Conservation (phyloP, 2,888 invertebrate species). For the Hymenopus coronatus region DNA sequence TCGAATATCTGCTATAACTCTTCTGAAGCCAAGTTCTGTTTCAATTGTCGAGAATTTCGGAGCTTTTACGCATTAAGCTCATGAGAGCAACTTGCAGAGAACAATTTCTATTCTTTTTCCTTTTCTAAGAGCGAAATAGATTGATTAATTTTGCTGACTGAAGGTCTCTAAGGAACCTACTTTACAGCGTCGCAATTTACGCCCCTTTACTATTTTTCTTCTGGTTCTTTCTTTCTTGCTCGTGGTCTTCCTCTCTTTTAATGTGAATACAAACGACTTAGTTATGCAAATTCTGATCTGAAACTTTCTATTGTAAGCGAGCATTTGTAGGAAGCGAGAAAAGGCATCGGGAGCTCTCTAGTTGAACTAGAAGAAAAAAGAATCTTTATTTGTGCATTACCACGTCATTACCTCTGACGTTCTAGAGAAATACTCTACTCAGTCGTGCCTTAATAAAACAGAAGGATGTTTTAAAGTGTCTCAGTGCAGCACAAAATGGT, state of each 20-base stretch:
- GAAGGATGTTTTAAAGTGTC: neutral
- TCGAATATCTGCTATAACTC: too few relatives aligned
- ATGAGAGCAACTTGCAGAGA: neutral
- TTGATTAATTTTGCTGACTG: neutral
- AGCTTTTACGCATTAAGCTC: neutral
- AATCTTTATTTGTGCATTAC: neutral
- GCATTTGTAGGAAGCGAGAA: neutral
- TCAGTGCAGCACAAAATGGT: neutral
- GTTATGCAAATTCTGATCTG: conserved; percentile 6
- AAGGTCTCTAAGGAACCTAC: neutral
- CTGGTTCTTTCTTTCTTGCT: neutral
- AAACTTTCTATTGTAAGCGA: neutral
- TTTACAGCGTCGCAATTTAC: neutral
- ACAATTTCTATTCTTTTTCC: neutral
- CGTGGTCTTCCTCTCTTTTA: neutral
- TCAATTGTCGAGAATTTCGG: too few relatives aligned
- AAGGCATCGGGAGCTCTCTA: neutral
- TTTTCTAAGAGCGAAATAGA: neutral
- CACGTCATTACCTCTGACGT: neutral
- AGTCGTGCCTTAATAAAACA: neutral
- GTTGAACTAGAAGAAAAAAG: neutral
- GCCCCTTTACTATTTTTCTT: neutral
- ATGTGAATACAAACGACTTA: conserved; percentile 6
- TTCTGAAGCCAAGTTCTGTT: too few relatives aligned
- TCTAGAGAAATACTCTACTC: neutral